Evolutionary conservation across 2,113 vertebrate species (phyloP).

Genomic region (Scomber colias): DNA sequence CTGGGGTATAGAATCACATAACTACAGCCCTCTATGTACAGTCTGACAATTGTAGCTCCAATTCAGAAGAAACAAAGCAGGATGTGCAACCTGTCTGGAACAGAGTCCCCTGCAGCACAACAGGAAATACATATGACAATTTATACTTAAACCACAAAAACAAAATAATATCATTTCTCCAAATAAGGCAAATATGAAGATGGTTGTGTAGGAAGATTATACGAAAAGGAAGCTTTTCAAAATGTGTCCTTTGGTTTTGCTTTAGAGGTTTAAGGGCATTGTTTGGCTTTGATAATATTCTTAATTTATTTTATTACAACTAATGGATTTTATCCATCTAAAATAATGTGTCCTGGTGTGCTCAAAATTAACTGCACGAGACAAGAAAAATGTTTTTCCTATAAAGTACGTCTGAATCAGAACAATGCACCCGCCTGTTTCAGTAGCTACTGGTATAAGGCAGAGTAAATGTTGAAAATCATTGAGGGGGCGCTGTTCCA

Average conservation of each 20-base stretch:
- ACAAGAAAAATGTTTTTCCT: not conserved
- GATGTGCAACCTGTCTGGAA: constrained; percentile 53
- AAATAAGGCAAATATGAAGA: not conserved
- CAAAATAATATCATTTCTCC: not conserved
- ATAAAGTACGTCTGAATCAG: not conserved
- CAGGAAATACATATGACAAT: constrained; percentile 1
- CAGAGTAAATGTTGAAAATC: constrained; percentile 11
- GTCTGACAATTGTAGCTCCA: constrained; percentile 47
- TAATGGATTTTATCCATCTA: not conserved
- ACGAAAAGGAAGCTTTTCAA: constrained; percentile 32
- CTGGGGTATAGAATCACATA: constrained; percentile 73
- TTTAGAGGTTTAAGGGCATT: constrained; percentile 12
- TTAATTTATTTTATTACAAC: constrained; percentile 37
- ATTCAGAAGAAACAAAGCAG: constrained; percentile 52
- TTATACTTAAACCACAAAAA: not conserved
- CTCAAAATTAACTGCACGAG: constrained; percentile 22
- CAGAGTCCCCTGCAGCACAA: constrained; percentile 60
- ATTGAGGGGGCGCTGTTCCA: constrained; percentile 62
- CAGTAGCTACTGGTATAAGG: constrained; percentile 35
- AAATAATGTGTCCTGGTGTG: constrained; percentile 13
- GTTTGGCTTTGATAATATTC: constrained; percentile 50
- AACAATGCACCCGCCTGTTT: constrained; percentile 18
- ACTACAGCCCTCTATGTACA: constrained; percentile 64
- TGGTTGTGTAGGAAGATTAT: not conserved
- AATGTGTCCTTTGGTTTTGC: constrained; percentile 72